Evolutionary conservation across 2,797 vertebrate species (phyloP), one percentile per base, ranked within the genome.

Genomic region (Carcharodon carcharias): DNA sequence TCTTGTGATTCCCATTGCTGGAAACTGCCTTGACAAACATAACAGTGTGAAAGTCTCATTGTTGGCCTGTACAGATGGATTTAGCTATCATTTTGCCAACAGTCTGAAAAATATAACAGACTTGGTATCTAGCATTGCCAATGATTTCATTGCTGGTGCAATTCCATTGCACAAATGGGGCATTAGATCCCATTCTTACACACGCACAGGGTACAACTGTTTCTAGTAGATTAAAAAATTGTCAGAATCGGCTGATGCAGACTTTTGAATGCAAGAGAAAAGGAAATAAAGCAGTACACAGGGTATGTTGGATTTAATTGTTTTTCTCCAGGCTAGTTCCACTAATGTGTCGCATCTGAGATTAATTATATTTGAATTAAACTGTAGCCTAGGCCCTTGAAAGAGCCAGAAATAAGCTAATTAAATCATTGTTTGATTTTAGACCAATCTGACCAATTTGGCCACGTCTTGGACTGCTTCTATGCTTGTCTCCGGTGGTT

Each of bases 381-480:
- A 56, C 56, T 58, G 61, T 61, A 56, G 35, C 8, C 88, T 61
- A 5, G 31, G 14, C 54, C 28, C 11, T 58, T 58, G 56, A 89
- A 35, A 89, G 87, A 31, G 26, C 88, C 88, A 91, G 56, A n/a
- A 91, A 21, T 31, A 58, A 58, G 31, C 12, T 63, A 35, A 18
- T 91, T 31, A 61, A 91, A 58, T 91, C 56, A 91, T 91, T 91
- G 88, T 61, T 91, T 91, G 88, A 91, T n/a, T 91, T 91, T 61
- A 61, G 31, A 91, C 35, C 88, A 91, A 91, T 91, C 88, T 91
- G 88, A n/a, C 88, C 11, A 61, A 91, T 63, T 91, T 91, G 88
- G 14, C 58, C 88, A n/a, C n/a, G 31, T 50, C 31, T n/a, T n/a
- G 88, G 88, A 56, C 35, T 58, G 56, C 56, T 91, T 91, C 88